Percentiles rank a stretch among this genome's conserved stretches.
Evolutionary conservation across 2,113 vertebrate genomes (phyloP).

Genomic region (Chlamydotis undulata): DNA sequence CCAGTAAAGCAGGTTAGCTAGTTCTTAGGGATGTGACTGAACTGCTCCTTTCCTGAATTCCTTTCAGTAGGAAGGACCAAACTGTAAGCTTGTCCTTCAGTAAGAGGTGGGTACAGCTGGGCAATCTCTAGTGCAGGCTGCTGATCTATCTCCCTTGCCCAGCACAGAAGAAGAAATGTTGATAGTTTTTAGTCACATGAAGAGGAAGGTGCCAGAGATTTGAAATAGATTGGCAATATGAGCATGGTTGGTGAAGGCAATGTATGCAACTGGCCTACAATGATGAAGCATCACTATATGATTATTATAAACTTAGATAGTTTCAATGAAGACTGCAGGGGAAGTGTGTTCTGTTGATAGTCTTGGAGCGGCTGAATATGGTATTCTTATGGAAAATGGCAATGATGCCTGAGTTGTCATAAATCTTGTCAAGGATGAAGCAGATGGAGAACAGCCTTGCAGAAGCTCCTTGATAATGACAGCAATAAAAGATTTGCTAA

Average conservation of each 20-base stretch:
- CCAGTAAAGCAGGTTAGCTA: neutral
- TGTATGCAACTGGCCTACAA: neutral
- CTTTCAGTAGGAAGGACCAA: neutral
- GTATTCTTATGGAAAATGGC: neutral
- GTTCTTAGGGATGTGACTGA: neutral
- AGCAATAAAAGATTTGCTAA: conserved; percentile 2
- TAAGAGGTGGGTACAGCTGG: neutral
- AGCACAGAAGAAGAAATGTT: neutral
- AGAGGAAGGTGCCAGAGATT: neutral
- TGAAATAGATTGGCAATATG: neutral
- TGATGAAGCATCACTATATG: neutral
- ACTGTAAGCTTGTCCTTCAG: neutral
- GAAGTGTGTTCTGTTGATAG: neutral
- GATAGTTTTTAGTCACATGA: neutral
- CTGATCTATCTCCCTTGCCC: neutral
- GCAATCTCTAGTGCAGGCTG: neutral
- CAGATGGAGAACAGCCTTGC: conserved; percentile 22
- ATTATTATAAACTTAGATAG: neutral
- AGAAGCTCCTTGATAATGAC: neutral
- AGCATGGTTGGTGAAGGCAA: neutral
- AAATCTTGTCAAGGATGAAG: conserved; percentile 28
- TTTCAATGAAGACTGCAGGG: neutral
- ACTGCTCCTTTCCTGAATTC: neutral
- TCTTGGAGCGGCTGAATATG: neutral
- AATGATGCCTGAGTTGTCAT: neutral